Evolutionary conservation across 2,113 vertebrate genomes (phyloP), one percentile per base, ranked within the genome.

Genomic region (Hypanus sabinus): DNA sequence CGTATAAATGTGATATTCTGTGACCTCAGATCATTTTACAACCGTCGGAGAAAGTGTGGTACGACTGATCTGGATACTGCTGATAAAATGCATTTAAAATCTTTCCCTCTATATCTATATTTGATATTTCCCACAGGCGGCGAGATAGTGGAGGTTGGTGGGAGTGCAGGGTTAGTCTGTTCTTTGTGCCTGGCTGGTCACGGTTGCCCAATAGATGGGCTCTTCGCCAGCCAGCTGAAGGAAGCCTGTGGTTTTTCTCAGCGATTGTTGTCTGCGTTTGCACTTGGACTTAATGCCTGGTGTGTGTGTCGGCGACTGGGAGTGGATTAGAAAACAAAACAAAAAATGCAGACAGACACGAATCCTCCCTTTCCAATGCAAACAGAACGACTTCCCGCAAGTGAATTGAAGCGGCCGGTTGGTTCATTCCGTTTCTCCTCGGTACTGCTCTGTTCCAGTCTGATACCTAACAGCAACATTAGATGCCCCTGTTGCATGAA

Each of bases 41-140:
- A 92, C 46, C 65, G 0, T 80, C 93, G 0, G 70, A 91, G 73
- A 14, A 94, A 94, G 65, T 0, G 36, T 2, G 2, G 0, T 0
- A 18, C n/a, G 73, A 77, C 18, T 11, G 1, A 0, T 55, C 27
- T 8, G 87, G 94, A 93, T 14, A 92, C 94, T 14, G 93, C 94
- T 27, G 91, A 0, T 1, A 70, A 55, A 73, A 93, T 77, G 3
- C 24, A 0, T 0, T 8, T 0, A 0, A 2, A 5, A 20, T 65
- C 30, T 33, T 33, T 33, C 16, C 85, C 57, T n/a, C 60, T 36
- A 30, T 33, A 65, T 68, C n/a, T 36, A 30, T 65, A 9, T 60
- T 30, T 27, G 60, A 79, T 2, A 36, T 62, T 62, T 65, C 60
- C 85, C n/a, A 80, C 65, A 12, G 57, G 0, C 88, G 36, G 79